Conservation (phyloP, 1,140 invertebrate species). For the Cecropterus lyciades region DNA sequence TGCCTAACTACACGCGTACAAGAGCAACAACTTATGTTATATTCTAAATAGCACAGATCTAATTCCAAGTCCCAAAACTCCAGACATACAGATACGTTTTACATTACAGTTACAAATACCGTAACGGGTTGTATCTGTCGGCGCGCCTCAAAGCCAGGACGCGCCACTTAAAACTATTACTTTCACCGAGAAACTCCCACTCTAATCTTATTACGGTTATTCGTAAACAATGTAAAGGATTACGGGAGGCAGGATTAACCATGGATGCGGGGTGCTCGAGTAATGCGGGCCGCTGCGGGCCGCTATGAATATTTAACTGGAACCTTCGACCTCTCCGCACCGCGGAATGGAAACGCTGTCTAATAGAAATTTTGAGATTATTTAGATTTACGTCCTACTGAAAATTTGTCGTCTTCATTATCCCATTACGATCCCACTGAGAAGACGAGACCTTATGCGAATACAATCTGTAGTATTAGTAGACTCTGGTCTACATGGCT, state of each 20-base stretch:
- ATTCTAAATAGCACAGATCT: too few relatives aligned
- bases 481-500: too few relatives aligned
- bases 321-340: background rate
- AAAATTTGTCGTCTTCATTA: too few relatives aligned
- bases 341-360: background rate
- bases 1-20: too few relatives aligned
- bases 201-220: slow-evolving; percentile 5
- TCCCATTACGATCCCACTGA: too few relatives aligned
- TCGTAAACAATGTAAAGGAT: slow-evolving; percentile 10
- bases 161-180: slow-evolving; percentile 4
- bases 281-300: slow-evolving; percentile 1
- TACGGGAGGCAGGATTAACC: slow-evolving; percentile 1
- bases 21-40: too few relatives aligned
- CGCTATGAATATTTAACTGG: slow-evolving; percentile 5
- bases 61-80: too few relatives aligned
- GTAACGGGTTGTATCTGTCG: background rate
- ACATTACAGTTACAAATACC: too few relatives aligned
- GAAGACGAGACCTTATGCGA: too few relatives aligned
- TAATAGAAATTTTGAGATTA: slow-evolving; percentile 4
- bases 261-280: background rate
- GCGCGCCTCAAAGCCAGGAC: background rate
- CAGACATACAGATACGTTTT: too few relatives aligned
- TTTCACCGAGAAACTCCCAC: slow-evolving; percentile 1
- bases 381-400: slow-evolving; percentile 1
- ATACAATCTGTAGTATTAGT: too few relatives aligned